These are phyloP conservation scores for Drosophila setifemur DNA, from an alignment of 1,140 invertebrate species.

Conservation along the genomic window DNA sequence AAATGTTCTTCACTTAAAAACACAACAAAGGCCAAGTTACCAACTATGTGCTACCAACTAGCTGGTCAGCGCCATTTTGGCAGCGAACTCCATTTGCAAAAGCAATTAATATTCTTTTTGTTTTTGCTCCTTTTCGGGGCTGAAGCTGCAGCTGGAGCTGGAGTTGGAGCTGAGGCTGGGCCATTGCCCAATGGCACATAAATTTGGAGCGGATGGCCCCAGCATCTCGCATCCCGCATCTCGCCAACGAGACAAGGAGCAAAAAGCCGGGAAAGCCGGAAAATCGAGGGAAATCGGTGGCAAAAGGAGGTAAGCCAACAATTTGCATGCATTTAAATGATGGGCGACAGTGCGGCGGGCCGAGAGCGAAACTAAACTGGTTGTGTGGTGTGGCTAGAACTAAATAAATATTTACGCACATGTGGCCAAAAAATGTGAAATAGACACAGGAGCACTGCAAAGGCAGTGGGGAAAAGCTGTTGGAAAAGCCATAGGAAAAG, in stretches of 20 bases:
- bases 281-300: too few relatives aligned
- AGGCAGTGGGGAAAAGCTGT: neutral
- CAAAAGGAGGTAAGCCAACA: constrained; percentile 44
- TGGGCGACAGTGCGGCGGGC: constrained; percentile 29
- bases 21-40: constrained; percentile 65
- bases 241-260: constrained; percentile 50
- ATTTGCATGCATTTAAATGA: constrained; percentile 76
- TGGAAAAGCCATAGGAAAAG: neutral
- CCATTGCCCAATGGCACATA: constrained; percentile 65
- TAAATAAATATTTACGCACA: constrained; percentile 77
- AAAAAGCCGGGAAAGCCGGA: neutral
- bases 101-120: constrained; percentile 70
- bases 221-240: constrained; percentile 37
- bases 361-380: constrained; percentile 36
- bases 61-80: constrained; percentile 60
- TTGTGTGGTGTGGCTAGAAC: constrained; percentile 56
- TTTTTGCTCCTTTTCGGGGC: constrained; percentile 42
- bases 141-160: too few relatives aligned
- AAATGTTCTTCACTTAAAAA: constrained; percentile 24
- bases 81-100: constrained; percentile 71
- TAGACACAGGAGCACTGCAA: constrained; percentile 36
- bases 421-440: constrained; percentile 73
- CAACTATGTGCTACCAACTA: constrained; percentile 25
- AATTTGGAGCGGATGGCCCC: constrained; percentile 68
- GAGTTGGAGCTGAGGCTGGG: too few relatives aligned